These are phyloP conservation scores for Epizoanthus stellaris DNA, from an alignment of 92 coral and sea anemone genomes.

Conservation along the genomic window DNA sequence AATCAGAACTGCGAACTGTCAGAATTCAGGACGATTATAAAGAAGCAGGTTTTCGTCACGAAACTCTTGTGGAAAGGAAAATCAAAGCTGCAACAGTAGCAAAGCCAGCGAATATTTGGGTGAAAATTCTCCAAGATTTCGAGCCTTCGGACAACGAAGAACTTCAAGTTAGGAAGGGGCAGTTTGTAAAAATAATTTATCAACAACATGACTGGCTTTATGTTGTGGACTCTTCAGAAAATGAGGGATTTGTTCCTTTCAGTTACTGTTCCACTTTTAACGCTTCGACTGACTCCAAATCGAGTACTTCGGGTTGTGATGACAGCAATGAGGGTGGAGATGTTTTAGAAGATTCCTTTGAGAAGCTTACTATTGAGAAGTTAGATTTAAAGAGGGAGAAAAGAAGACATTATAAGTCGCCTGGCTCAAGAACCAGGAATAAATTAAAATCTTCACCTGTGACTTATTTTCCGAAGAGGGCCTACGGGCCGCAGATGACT, in stretches of 20 bases:
- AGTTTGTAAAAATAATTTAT: slow-evolving; percentile 68
- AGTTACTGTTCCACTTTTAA: slow-evolving; percentile 72
- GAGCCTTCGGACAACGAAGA: slow-evolving; percentile 75
- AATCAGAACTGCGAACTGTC: slow-evolving; percentile 72
- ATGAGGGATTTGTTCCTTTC: slow-evolving; percentile 80
- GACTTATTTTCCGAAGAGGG: slow-evolving; percentile 86
- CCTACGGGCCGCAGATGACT: slow-evolving; percentile 83
- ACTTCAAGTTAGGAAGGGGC: slow-evolving; percentile 73
- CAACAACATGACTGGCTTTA: slow-evolving; percentile 89
- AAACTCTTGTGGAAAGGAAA: slow-evolving; percentile 70
- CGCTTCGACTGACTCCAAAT: slow-evolving; percentile 68
- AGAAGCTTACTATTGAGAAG: slow-evolving; percentile 47
- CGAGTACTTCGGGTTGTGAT: slow-evolving; percentile 84
- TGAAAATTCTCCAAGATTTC: slow-evolving; percentile 66
- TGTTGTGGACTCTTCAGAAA: slow-evolving; percentile 76
- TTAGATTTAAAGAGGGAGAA: slow-evolving; percentile 30
- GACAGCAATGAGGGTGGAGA: slow-evolving; percentile 77
- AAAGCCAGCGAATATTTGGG: slow-evolving; percentile 84
- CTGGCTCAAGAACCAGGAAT: slow-evolving; percentile 21
- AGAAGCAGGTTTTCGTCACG: slow-evolving; percentile 63
- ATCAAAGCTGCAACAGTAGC: slow-evolving; percentile 66
- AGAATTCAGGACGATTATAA: slow-evolving; percentile 59
- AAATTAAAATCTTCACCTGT: slow-evolving; percentile 48
- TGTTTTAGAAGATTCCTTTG: slow-evolving; percentile 50
- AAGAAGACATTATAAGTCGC: slow-evolving; percentile 23